phyloP scores from a whole-genome alignment of 2,888 invertebrate genomes.

The Andrena hattorfiana region DNA sequence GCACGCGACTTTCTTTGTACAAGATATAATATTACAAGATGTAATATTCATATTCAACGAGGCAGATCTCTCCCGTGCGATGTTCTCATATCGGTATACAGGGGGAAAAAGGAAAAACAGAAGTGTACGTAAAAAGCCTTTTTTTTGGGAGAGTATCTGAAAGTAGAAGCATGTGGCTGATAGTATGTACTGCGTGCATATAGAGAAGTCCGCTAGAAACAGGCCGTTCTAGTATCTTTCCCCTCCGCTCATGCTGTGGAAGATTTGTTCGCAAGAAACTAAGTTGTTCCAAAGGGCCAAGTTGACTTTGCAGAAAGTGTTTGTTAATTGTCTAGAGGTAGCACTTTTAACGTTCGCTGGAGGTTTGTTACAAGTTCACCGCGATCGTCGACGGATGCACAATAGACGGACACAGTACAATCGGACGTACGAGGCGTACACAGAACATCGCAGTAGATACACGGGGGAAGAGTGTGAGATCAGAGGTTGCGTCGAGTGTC shows the following conservation, averaged over 20 bases:
- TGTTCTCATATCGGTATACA: constrained; percentile 1
- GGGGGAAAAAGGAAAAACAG: constrained; percentile 2
- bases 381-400: constrained; percentile 18
- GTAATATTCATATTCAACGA: constrained; percentile 7
- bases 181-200: constrained; percentile 1
- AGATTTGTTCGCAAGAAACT: background rate
- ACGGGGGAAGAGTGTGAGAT: constrained; percentile 11
- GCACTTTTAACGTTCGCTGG: background rate
- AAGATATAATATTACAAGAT: too few species aligned
- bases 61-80: constrained; percentile 2
- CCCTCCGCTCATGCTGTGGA: background rate
- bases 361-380: background rate
- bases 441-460: constrained; percentile 33
- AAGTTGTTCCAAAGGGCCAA: too few species aligned
- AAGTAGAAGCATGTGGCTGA: constrained; percentile 23
- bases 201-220: background rate
- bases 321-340: background rate
- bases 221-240: background rate
- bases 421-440: constrained; percentile 12
- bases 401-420: constrained; percentile 18
- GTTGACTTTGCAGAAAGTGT: background rate
- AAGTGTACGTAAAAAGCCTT: constrained; percentile 42
- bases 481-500: constrained; percentile 8
- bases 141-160: constrained; percentile 6
- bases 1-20: background rate